Conservation (phyloP, 1,140 invertebrate species). For the Saccostrea cuccullata region DNA sequence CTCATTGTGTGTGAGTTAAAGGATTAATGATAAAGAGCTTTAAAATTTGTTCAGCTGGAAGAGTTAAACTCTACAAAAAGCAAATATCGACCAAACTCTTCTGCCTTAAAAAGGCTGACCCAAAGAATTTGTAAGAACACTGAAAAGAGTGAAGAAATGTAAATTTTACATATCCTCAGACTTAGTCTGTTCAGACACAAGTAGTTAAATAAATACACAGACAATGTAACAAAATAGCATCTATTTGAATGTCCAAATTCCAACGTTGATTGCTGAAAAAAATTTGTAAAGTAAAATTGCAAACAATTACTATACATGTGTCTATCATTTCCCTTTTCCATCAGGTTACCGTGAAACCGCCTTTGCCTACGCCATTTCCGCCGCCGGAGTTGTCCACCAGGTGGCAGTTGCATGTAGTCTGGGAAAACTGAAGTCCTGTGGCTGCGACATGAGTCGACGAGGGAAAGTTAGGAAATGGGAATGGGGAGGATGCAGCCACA, state of each 20-base stretch:
- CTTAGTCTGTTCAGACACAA: not conserved
- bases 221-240: not conserved
- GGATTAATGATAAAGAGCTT: not conserved
- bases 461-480: constrained; percentile 88
- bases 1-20: not conserved
- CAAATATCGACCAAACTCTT: not conserved
- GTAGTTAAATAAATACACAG: not conserved
- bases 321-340: not conserved
- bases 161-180: not conserved
- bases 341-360: constrained; percentile 82
- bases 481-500: constrained; percentile 97
- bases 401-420: constrained; percentile 92
- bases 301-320: not conserved
- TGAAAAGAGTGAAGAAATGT: not conserved
- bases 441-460: constrained; percentile 84
- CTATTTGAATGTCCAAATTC: not conserved
- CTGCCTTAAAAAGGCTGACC: not conserved
- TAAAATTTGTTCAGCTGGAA: not conserved
- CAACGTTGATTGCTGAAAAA: not conserved
- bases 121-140: not conserved
- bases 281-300: not conserved
- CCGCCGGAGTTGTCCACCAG: constrained; percentile 90
- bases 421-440: constrained; percentile 90
- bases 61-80: not conserved
- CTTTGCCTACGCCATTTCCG: constrained; percentile 82